Evolutionary conservation across 1,140 invertebrate species (phyloP).

Genomic region (Saccostrea glomerata): DNA sequence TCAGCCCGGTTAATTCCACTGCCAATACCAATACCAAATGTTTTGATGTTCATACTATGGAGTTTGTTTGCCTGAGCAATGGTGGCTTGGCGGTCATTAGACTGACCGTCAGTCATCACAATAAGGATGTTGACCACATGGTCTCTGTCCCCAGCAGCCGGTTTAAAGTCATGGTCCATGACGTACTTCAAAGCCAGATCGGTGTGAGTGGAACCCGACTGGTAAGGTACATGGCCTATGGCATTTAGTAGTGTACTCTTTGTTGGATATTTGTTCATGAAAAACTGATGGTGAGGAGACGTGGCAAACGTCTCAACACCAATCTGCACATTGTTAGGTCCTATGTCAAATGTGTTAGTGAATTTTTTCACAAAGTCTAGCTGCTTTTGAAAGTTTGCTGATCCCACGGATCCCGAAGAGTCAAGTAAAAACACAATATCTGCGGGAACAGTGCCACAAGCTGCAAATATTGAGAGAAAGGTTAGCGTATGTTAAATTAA

Average conservation of each 20-base stretch:
- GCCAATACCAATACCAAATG: constrained; percentile 69
- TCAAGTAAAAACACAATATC: constrained; percentile 75
- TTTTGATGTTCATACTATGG: constrained; percentile 58
- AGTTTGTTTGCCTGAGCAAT: constrained; percentile 44
- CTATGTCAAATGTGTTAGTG: constrained; percentile 63
- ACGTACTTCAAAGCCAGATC: constrained; percentile 66
- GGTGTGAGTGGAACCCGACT: constrained; percentile 65
- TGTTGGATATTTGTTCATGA: constrained; percentile 62
- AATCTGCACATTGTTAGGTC: constrained; percentile 62
- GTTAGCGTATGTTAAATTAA: too few species aligned
- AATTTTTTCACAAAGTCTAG: constrained; percentile 72
- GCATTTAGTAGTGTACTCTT: constrained; percentile 57
- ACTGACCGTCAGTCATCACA: constrained; percentile 67
- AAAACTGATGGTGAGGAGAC: constrained; percentile 63
- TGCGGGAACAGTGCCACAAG: constrained; percentile 67
- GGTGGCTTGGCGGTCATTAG: constrained; percentile 51
- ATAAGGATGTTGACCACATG: constrained; percentile 67
- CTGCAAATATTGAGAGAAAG: constrained; percentile 49
- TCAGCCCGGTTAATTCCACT: constrained; percentile 60
- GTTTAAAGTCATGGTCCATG: constrained; percentile 63
- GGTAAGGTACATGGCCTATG: constrained; percentile 60
- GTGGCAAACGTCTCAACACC: constrained; percentile 68
- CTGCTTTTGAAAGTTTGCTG: constrained; percentile 68
- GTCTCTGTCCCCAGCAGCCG: constrained; percentile 65
- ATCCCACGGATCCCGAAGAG: constrained; percentile 68